phyloP scores from a whole-genome alignment of 2,888 invertebrate genomes.

The Diaprepes abbreviatus region DNA sequence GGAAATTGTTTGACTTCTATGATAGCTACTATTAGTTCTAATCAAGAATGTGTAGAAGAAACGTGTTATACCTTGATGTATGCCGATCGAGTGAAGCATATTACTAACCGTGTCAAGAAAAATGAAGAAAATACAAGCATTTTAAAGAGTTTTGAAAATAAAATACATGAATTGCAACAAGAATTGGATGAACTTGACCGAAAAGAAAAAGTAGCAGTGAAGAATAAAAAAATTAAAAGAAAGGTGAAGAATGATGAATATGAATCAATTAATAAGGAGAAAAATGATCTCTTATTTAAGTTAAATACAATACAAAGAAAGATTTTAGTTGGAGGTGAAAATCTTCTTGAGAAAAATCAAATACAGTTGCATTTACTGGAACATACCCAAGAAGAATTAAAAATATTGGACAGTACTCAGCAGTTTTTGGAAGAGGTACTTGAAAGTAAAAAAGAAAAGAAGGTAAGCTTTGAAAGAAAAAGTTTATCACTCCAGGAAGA shows the following conservation, averaged over 20 bases:
- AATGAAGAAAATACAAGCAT: conserved; percentile 94
- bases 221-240: conserved; percentile 62
- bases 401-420: conserved; percentile 81
- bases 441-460: conserved; percentile 88
- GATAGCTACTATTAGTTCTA: conserved; percentile 95
- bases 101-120: conserved; percentile 92
- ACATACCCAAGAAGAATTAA: conserved; percentile 84
- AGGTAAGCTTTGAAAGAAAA: conserved; percentile 89
- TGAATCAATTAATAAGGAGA: conserved; percentile 69
- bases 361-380: conserved; percentile 88
- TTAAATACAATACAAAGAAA: conserved; percentile 86
- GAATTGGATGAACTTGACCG: conserved; percentile 71
- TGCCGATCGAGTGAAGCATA: conserved; percentile 95
- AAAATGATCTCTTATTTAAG: conserved; percentile 70
- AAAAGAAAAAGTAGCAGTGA: conserved; percentile 75
- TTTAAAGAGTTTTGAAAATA: conserved; percentile 90
- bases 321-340: conserved; percentile 96
- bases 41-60: conserved; percentile 93
- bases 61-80: conserved; percentile 94
- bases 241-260: conserved; percentile 61
- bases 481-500: conserved; percentile 92
- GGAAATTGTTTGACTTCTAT: conserved; percentile 94
- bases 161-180: conserved; percentile 79
- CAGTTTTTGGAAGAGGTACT: conserved; percentile 83
- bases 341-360: conserved; percentile 94